Evolutionary conservation across 2,797 vertebrate genomes (phyloP).

Genomic region (Triplophysa bombifrons): DNA sequence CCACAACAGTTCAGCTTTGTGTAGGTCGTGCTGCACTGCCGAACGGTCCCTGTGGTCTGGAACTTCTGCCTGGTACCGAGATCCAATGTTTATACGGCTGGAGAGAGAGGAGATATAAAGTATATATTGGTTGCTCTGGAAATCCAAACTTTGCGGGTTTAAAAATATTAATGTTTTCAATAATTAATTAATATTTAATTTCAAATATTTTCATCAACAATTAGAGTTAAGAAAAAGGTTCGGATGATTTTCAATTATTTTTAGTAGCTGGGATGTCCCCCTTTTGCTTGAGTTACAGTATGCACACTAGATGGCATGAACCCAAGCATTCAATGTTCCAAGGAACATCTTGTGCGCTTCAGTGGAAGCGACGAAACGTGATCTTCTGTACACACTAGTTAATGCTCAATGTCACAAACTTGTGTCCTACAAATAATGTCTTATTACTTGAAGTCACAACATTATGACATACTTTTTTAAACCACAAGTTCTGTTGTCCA

Average conservation of each 20-base stretch:
- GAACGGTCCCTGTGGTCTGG: constrained; percentile 83
- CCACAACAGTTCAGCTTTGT: constrained; percentile 90
- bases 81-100: constrained; percentile 97
- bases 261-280: background rate
- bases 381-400: background rate
- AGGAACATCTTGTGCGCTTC: background rate
- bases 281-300: background rate
- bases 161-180: no score
- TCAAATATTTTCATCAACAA: background rate
- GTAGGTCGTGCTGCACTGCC: constrained; percentile 81
- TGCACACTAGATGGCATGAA: background rate
- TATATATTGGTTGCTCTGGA: background rate
- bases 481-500: background rate
- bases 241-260: background rate
- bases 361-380: background rate
- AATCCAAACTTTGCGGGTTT: background rate
- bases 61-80: constrained; percentile 94
- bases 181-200: background rate
- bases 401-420: background rate
- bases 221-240: background rate
- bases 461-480: background rate
- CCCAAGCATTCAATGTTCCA: background rate
- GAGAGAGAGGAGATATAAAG: background rate
- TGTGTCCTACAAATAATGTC: background rate
- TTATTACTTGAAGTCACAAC: background rate